Evolutionary conservation across 1,140 invertebrate genomes (phyloP), one percentile per base, ranked within the genome.

Genomic region (Chironomus striatipennis): DNA sequence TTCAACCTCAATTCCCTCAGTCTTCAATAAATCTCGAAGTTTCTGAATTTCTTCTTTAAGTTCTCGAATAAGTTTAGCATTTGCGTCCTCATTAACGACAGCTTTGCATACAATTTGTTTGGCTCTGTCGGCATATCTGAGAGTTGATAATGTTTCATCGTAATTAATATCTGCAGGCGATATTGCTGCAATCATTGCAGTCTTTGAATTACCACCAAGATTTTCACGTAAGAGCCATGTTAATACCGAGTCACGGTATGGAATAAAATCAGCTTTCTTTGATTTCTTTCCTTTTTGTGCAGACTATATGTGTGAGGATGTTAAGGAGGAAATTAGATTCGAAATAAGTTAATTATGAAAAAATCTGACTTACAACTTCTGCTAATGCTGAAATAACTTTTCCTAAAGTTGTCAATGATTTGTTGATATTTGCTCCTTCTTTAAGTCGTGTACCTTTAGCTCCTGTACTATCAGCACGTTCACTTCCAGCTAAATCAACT

Each of bases 91-190:
- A 84, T 99, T 98, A 80, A 99, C 96, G 74, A 99, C 90, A 75
- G 98, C 98, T 83, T 99, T 98, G 88, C 98, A 99, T 17, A 99
- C 94, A 79, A 99, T 99, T 84, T 98, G 96, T 83, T 99, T 99
- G 75, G 98, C 98, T 79, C 97, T 88, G 83, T 99, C 97, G 8
- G 98, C 98, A 85, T 99, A 99, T 86, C 97, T 98, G 78, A 15
- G 74, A 77, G 97, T 98, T 74, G 94, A 97, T 12, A 99, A 87
- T 3, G 97, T 98, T 85, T 99, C 97, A 81, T 98, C 97, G 80
- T 97, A 98, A 85, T 98, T 98, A 76, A 98, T 98, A 81, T 98
- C 95, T 20, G 97, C 97, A 7, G 97, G 97, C 77, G 94, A 97
- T 15, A 99, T 92, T 42, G 96, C 96, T 7, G 97, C 97, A 79